These are phyloP conservation scores for Monochamus alternatus DNA, from an alignment of 2,888 invertebrate species.

Conservation along the genomic window DNA sequence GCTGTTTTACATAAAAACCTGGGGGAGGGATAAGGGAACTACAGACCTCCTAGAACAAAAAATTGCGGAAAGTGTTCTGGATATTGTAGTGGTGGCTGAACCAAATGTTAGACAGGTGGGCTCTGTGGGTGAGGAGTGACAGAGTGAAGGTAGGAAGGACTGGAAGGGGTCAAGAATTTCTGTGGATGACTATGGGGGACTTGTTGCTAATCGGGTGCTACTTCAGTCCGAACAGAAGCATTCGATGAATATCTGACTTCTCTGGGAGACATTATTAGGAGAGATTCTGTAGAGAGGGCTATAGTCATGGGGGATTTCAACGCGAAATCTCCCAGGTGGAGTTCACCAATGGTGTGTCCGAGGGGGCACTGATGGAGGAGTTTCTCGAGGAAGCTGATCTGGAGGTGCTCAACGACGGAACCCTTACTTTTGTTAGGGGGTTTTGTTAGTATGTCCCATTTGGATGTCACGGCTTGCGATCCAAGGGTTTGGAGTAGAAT, in stretches of 20 bases:
- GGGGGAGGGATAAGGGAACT: too few species aligned
- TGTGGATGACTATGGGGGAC: neutral
- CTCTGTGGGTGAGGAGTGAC: neutral
- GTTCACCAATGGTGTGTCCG: neutral
- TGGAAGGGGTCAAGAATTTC: neutral
- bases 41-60: too few species aligned
- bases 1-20: too few species aligned
- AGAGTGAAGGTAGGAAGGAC: neutral
- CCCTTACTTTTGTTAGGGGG: neutral
- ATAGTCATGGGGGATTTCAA: neutral
- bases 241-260: neutral
- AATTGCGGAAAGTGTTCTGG: too few species aligned
- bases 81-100: neutral
- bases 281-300: neutral
- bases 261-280: neutral
- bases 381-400: neutral
- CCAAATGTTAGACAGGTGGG: neutral
- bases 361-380: neutral
- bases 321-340: neutral
- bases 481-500: neutral
- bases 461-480: neutral
- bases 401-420: neutral
- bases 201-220: neutral
- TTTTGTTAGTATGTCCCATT: neutral
- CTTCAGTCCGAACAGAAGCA: neutral